These are phyloP conservation scores for Euwallacea fornicatus DNA, from an alignment of 1,140 invertebrate genomes.

Conservation along the genomic window DNA sequence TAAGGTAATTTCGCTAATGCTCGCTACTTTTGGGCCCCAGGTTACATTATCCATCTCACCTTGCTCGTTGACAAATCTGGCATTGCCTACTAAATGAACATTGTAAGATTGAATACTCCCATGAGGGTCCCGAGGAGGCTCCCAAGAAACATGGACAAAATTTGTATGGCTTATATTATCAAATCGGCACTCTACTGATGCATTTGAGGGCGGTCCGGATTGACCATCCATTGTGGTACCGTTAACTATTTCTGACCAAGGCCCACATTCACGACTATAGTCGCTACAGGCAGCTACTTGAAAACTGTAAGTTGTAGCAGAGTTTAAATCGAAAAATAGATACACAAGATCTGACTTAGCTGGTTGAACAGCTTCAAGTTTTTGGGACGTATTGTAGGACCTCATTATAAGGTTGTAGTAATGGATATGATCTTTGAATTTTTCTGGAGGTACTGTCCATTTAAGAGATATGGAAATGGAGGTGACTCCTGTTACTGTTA, in stretches of 20 bases:
- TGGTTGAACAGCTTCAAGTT: slow-evolving; percentile 64
- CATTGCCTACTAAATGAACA: slow-evolving; percentile 63
- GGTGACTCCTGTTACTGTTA: slow-evolving; percentile 75
- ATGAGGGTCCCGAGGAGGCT: slow-evolving; percentile 67
- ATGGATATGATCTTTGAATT: slow-evolving; percentile 71
- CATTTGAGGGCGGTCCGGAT: slow-evolving; percentile 57
- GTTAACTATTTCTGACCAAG: slow-evolving; percentile 72
- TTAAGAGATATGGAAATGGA: slow-evolving; percentile 76
- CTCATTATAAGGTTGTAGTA: slow-evolving; percentile 72
- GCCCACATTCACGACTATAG: slow-evolving; percentile 72
- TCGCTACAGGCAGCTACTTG: slow-evolving; percentile 76
- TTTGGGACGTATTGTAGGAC: slow-evolving; percentile 59
- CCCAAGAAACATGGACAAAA: slow-evolving; percentile 71
- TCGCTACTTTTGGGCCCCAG: slow-evolving; percentile 63
- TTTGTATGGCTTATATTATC: slow-evolving; percentile 65
- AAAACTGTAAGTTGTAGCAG: slow-evolving; percentile 76
- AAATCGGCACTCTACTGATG: slow-evolving; percentile 65
- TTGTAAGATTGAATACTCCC: slow-evolving; percentile 75
- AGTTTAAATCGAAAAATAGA: slow-evolving; percentile 74
- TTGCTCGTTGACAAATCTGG: slow-evolving; percentile 62
- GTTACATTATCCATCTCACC: slow-evolving; percentile 58
- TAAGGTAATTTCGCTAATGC: slow-evolving; percentile 58
- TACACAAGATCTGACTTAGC: slow-evolving; percentile 64
- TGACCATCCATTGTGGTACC: slow-evolving; percentile 79
- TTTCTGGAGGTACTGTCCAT: slow-evolving; percentile 67